These are phyloP conservation scores for Muscina levida DNA, from an alignment of 2,888 invertebrate genomes.

Conservation along the genomic window DNA sequence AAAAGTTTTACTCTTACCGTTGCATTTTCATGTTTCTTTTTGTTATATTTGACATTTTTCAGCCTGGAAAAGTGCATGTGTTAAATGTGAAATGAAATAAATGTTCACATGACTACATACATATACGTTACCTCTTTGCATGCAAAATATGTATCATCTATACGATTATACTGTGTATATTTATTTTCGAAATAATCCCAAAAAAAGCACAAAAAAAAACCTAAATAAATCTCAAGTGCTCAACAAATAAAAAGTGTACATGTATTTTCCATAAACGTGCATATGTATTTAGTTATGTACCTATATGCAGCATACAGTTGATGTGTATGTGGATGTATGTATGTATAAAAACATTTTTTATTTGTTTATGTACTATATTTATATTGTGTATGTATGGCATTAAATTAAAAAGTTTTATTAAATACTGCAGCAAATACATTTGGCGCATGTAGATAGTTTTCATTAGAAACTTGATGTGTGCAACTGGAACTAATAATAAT, in stretches of 20 bases:
- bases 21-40: constrained; percentile 31
- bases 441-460: constrained; percentile 54
- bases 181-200: constrained; percentile 35
- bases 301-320: neutral
- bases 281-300: neutral
- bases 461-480: constrained; percentile 17
- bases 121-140: no score
- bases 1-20: neutral
- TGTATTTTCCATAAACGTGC: neutral
- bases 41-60: constrained; percentile 31
- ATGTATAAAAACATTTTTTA: neutral
- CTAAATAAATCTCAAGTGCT: constrained; percentile 31
- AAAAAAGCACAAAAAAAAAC: constrained; percentile 26
- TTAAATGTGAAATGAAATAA: no score
- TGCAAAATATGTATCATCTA: constrained; percentile 17
- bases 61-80: no score
- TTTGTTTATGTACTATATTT: constrained; percentile 34
- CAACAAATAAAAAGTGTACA: constrained; percentile 23
- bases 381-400: constrained; percentile 44
- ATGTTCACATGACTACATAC: neutral
- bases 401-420: constrained; percentile 64
- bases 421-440: constrained; percentile 54
- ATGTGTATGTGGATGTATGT: neutral
- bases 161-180: constrained; percentile 6
- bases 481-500: neutral